Conservation (phyloP, 2,113 vertebrate genomes). For the Spheniscus mendiculus region DNA sequence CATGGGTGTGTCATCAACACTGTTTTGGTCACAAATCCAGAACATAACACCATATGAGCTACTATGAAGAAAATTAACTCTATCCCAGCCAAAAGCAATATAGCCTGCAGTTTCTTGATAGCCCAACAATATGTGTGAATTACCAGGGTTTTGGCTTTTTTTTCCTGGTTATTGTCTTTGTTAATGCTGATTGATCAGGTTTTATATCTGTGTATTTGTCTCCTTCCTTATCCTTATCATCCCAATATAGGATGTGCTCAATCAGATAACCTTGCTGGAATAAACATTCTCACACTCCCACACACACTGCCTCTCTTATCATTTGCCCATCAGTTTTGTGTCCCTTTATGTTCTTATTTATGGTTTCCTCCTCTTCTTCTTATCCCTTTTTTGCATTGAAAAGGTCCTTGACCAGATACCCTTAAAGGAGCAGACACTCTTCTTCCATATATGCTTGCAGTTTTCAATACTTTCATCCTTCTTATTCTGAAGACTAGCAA, state of each 20-base stretch:
- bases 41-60: neutral
- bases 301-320: neutral
- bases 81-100: neutral
- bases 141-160: neutral
- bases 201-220: neutral
- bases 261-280: neutral
- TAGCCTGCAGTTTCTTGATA: neutral
- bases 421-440: neutral
- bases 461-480: neutral
- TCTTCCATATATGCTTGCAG: neutral
- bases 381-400: neutral
- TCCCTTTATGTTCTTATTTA: neutral
- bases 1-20: rapidly evolving
- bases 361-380: neutral
- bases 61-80: neutral
- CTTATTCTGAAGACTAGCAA: neutral
- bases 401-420: neutral
- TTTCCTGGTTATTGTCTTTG: neutral
- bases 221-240: neutral
- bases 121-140: neutral
- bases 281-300: neutral
- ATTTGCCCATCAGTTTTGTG: neutral
- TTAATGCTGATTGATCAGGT: neutral
- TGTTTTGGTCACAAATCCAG: neutral
- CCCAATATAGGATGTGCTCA: neutral